Percentiles rank a stretch among this genome's conserved stretches.
phyloP scores from a whole-genome alignment of 2,888 invertebrate genomes.

The Dryomyza anilis region DNA sequence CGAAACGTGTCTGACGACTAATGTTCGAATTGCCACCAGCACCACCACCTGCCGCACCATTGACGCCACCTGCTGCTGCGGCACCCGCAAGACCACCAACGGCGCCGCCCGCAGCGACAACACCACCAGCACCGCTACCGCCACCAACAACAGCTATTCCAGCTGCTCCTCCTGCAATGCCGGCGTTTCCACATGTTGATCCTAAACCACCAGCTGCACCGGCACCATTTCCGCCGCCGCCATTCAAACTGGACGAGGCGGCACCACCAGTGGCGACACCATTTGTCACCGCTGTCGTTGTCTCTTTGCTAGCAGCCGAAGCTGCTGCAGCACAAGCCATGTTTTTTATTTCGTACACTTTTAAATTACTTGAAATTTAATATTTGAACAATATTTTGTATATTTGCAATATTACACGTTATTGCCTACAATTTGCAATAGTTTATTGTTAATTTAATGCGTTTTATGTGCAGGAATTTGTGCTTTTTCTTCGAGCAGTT shows the following conservation, averaged over 20 bases:
- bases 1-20: constrained; percentile 73
- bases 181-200: constrained; percentile 30
- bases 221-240: constrained; percentile 41
- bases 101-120: constrained; percentile 8
- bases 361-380: background rate
- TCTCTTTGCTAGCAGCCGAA: constrained; percentile 51
- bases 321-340: constrained; percentile 57
- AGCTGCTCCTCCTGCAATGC: constrained; percentile 33
- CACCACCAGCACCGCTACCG: constrained; percentile 22
- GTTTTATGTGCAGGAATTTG: background rate
- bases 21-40: constrained; percentile 36
- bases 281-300: constrained; percentile 44
- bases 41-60: constrained; percentile 17
- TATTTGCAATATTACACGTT: too few relatives aligned
- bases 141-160: constrained; percentile 33
- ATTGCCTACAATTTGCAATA: background rate
- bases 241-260: constrained; percentile 37
- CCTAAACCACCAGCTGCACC: constrained; percentile 37
- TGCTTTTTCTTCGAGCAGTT: background rate
- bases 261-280: constrained; percentile 28
- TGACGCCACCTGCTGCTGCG: background rate
- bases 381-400: background rate
- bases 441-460: background rate
- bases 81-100: constrained; percentile 29
- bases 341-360: constrained; percentile 30